Evolutionary conservation across 2,113 vertebrate species (phyloP), one percentile per base, ranked within the genome.

Genomic region (Setophaga petechia): DNA sequence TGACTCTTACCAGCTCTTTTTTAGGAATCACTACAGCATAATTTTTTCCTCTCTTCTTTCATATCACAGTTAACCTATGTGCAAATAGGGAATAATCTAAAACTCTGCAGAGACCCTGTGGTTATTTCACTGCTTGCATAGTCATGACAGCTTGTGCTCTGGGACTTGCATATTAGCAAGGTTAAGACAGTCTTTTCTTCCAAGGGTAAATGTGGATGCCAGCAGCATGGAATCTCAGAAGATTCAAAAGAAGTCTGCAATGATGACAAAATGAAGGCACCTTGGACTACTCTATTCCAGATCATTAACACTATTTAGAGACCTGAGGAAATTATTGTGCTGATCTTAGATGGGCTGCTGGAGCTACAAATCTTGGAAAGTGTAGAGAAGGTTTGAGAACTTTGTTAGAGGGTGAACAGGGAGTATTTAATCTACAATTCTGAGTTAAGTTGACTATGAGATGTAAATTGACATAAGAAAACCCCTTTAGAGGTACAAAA

Each of bases 91-190:
- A 95, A 66, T 93, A 92, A 94, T 95, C 88, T 74, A 54, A 94
- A 93, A 88, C 15, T 92, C 94, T 93, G 44, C 82, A 92, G 92
- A 90, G 95, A 93, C 79, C 41, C 22, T 51, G 55, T 88, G 82
- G 94, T 93, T 95, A 88, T 95, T 96, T 93, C 85, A 92, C 51
- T 90, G 72, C 94, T 94, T 97, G 85, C 94, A 88, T 77, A 95
- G 90, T 84, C 71, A 47, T 95, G 94, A 96, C 96, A 96, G 95
- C 72, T 80, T 7, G 61, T 95, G 90, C 69, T 93, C 37, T 96
- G 95, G 94, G 94, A 96, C 78, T 41, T 62, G 54, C 0, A 33
- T 80, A 90, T 93, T 96, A 93, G 39, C 86, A 96, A 94, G 92
- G 88, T 96, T 92, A 94, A 96, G 83, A 84, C 88, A 85, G 76